Base-by-base conservation (phyloP, 2,797 vertebrate genomes). In the Staurois parvus region DNA sequence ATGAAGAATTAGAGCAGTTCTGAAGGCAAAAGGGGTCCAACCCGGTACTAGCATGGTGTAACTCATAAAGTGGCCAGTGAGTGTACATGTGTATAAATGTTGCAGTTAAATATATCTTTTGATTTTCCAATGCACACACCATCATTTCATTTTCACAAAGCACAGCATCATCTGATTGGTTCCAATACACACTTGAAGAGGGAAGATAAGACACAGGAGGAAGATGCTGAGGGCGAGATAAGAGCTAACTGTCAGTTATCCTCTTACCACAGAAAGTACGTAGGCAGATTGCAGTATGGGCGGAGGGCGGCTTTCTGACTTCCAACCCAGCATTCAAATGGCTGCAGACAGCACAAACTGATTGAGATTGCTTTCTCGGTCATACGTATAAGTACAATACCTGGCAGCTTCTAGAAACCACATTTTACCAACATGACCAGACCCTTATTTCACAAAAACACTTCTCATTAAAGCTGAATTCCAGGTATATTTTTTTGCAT, bases 181-280 rank as follows among this genome's bases (percentile, higher is more conserved):
- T 29, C 11, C 21, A 15, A 28, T 67, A 29, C 12, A 19, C 45
- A 62, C 28, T 78, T 40, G 19, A 42, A 70, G 45, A 56, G 4
- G 9, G 30, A 37, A 72, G 48, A 73, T 62, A 72, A 66, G 56
- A 66, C 32, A 74, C 42, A 32, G n/a, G 81, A 83, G 72, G 72
- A 83, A 83, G 37, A 64, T 34, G 52, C 59, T 10, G 13, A n/a
- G 30, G 30, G 26, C 30, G 56, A 66, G 81, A 82, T 66, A 73
- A 62, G 26, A 21, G n/a, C 59, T 45, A 78, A 79, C 72, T 83
- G 81, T 83, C 72, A 83, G 59, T 83, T 75, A 75, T 67, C 52
- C 34, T 64, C n/a, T 79, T 67, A 52, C 77, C 77, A 69, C 76
- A 79, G 37, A 67, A 67, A 67, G 13, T 69, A 52, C 66, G 77